Evolutionary conservation across 2,113 vertebrate species (phyloP), one percentile per base, ranked within the genome.

Genomic region (Oenanthe melanoleuca): DNA sequence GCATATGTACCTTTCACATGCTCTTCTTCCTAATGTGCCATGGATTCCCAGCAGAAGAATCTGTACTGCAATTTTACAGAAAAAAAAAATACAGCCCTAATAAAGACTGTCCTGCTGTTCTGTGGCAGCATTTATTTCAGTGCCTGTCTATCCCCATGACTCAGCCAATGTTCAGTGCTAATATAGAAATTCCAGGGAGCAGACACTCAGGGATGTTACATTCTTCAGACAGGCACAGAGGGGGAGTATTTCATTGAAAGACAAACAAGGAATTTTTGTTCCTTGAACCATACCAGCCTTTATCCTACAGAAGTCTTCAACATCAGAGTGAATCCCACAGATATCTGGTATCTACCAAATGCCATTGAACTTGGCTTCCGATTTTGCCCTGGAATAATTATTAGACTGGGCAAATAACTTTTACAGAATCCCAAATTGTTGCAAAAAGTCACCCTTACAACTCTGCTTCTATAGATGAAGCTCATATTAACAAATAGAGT

Each of bases 211-310:
- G 44, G 73, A 87, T 1, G 2, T 37, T 38, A 50, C 6, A 56
- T 38, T 37, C 34, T 67, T 47, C 52, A 73, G 28, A 86, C 40
- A 0, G 0, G 10, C 38, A 52, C 0, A 1, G 40, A 82, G 15
- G 15, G 12, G 52, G 40, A 14, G 37, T 23, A 55, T 19, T 61
- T 28, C 18, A 14, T 57, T 67, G 72, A 64, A 70, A 71, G 45
- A 79, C 16, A 77, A 89, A n/a, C 14, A 45, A 65, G 44, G 42
- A 53, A 45, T 65, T 89, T 57, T 3, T 1, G 19, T 80, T 80
- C 17, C 53, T 57, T 77, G 57, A 90, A 64, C 31, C 20, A 59
- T 63, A 61, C 3, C 23, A 60, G 23, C 20, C n/a, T 69, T 67
- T 63, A 34, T 66, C 22, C 26, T 72, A n/a, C 7, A 72, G 25